These are phyloP conservation scores for Aspidiotus rigidus DNA, from an alignment of 2,888 invertebrate species.

Conservation along the genomic window DNA sequence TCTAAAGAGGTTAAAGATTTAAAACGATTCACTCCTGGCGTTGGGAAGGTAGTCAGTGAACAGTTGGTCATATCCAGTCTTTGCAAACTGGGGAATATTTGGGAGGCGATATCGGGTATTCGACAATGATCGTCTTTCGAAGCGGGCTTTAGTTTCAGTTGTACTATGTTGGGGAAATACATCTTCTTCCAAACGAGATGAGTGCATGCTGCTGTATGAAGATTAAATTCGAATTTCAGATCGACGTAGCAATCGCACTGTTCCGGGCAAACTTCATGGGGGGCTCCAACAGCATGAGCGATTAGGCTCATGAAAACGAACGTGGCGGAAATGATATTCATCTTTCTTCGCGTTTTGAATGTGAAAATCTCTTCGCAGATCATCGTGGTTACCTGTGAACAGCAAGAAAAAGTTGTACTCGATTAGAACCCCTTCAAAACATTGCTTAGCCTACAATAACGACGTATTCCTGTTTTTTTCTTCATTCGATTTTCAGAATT, in stretches of 20 bases:
- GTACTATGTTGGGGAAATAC: not conserved
- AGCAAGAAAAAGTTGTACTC: too few relatives aligned
- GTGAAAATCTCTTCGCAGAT: not conserved
- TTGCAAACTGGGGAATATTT: not conserved
- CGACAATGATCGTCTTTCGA: not conserved
- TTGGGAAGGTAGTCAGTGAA: not conserved
- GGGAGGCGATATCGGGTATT: not conserved
- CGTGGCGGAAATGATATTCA: too few relatives aligned
- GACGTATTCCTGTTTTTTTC: too few relatives aligned
- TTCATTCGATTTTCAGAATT: too few relatives aligned
- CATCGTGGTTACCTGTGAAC: not conserved
- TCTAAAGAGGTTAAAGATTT: not conserved
- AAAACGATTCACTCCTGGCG: not conserved
- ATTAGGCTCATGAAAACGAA: too few relatives aligned
- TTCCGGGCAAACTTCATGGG: too few relatives aligned
- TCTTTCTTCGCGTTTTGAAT: not conserved
- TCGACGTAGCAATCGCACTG: too few relatives aligned
- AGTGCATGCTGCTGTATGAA: too few relatives aligned
- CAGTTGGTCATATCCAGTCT: not conserved
- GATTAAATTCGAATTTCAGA: too few relatives aligned
- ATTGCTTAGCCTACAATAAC: too few relatives aligned
- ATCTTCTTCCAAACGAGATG: not conserved
- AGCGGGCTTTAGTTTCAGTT: not conserved
- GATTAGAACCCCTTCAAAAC: too few relatives aligned
- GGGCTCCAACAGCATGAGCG: too few relatives aligned